Percentiles rank a stretch among this genome's conserved stretches.
Evolutionary conservation across 2,888 invertebrate species (phyloP).

Genomic region (Sepiola atlantica): DNA sequence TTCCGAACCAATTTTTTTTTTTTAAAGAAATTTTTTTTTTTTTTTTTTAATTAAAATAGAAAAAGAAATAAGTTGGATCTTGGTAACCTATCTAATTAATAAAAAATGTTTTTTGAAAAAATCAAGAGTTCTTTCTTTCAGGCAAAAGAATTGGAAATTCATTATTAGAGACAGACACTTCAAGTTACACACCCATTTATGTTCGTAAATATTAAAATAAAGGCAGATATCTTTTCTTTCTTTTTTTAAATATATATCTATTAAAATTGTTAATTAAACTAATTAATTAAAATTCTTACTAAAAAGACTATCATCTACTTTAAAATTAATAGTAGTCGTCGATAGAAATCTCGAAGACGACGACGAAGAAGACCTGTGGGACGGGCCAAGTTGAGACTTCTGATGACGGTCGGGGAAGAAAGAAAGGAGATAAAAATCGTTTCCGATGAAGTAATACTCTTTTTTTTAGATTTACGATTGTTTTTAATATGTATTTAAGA

Average conservation of each 20-base stretch:
- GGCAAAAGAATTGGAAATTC: neutral
- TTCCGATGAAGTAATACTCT: neutral
- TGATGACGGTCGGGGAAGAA: neutral
- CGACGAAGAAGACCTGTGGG: neutral
- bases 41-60: too few relatives aligned
- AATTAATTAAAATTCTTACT: neutral
- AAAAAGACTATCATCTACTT: neutral
- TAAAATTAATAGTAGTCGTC: neutral
- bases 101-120: neutral
- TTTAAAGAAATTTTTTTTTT: too few relatives aligned
- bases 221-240: neutral
- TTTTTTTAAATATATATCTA: too few relatives aligned
- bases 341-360: neutral
- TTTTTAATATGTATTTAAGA: neutral
- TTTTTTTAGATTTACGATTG: neutral
- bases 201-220: neutral
- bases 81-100: neutral
- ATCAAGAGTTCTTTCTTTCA: neutral
- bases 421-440: neutral
- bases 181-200: slow-evolving; percentile 17
- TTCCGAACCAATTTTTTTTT: too few relatives aligned
- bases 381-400: neutral
- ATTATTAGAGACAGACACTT: neutral
- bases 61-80: too few relatives aligned
- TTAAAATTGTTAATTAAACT: neutral